Percentiles rank a stretch among this genome's conserved stretches.
These are phyloP conservation scores for Ischnus inquisitorius DNA, from an alignment of 2,888 invertebrate genomes.

Conservation along the genomic window DNA sequence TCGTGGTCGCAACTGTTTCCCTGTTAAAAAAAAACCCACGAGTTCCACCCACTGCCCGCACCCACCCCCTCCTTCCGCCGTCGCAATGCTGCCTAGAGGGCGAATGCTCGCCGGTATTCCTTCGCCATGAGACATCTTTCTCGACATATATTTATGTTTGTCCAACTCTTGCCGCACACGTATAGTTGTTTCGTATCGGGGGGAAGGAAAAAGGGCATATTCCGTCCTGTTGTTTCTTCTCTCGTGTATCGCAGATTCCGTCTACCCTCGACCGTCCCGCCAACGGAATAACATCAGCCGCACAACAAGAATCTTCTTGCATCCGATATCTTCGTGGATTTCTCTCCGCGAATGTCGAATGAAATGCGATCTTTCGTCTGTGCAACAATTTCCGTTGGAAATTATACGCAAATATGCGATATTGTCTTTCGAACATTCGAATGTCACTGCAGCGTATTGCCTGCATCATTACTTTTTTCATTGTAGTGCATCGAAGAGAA, in stretches of 20 bases:
- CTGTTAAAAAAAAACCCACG: constrained; percentile 84
- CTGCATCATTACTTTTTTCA: too few relatives aligned
- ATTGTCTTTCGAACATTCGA: too few relatives aligned
- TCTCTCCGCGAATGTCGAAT: constrained; percentile 46
- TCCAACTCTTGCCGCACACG: constrained; percentile 76
- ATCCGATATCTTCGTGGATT: constrained; percentile 49
- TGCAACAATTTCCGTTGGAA: not conserved
- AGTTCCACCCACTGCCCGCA: constrained; percentile 69
- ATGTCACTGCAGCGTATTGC: too few relatives aligned
- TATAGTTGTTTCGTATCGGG: constrained; percentile 41
- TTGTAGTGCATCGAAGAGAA: too few relatives aligned
- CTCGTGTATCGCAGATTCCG: constrained; percentile 65
- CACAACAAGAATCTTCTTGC: constrained; percentile 32
- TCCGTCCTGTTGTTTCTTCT: constrained; percentile 63
- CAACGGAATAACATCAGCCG: constrained; percentile 16
- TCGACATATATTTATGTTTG: constrained; percentile 84
- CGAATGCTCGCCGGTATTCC: constrained; percentile 53
- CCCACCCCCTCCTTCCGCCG: constrained; percentile 17
- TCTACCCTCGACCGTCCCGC: constrained; percentile 27
- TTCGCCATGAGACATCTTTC: constrained; percentile 81
- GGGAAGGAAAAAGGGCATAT: constrained; percentile 60
- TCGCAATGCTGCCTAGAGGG: constrained; percentile 65
- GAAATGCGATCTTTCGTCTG: constrained; percentile 30
- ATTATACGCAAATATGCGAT: too few relatives aligned
- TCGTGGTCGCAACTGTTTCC: constrained; percentile 85